Evolutionary conservation across 2,113 vertebrate species (phyloP).

Genomic region (Semicossyphus pulcher): DNA sequence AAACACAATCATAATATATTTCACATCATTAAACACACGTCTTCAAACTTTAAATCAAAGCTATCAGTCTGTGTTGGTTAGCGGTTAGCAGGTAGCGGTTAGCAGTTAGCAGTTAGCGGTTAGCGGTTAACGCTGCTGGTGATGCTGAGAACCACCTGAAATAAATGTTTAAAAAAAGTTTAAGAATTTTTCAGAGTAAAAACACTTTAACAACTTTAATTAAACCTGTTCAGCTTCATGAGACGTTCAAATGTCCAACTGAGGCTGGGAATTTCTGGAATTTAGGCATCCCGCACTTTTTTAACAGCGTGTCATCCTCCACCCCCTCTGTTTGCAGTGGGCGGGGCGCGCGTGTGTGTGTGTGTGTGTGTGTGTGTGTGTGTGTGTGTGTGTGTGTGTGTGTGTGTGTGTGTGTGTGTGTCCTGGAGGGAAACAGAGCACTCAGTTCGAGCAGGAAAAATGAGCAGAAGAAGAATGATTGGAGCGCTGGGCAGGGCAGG

Average conservation of each 20-base stretch:
- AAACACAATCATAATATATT: too few relatives aligned
- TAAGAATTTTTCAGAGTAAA: too few relatives aligned
- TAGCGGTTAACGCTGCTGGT: too few relatives aligned
- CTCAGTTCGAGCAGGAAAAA: constrained; percentile 4
- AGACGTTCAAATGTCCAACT: neutral
- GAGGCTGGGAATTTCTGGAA: neutral
- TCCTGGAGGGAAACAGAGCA: constrained; percentile 10
- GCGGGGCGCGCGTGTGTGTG: constrained; percentile 1
- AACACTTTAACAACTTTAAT: too few relatives aligned
- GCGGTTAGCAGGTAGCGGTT: too few relatives aligned
- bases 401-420: constrained; percentile 24
- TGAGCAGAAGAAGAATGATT: constrained; percentile 25
- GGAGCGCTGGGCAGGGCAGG: constrained; percentile 22
- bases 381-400: constrained; percentile 2
- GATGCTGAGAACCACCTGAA: too few relatives aligned
- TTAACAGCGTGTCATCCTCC: constrained; percentile 11
- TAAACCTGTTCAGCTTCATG: neutral
- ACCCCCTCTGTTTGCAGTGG: constrained; percentile 3
- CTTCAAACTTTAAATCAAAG: too few relatives aligned
- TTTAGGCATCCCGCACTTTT: neutral
- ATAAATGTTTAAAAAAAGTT: too few relatives aligned
- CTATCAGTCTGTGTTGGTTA: too few relatives aligned
- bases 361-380: constrained; percentile 3
- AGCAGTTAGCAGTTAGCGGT: too few relatives aligned
- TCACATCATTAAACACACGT: too few relatives aligned